Evolutionary conservation across 2,113 vertebrate genomes (phyloP), one percentile per base, ranked within the genome.

Genomic region (Pandion haliaetus): DNA sequence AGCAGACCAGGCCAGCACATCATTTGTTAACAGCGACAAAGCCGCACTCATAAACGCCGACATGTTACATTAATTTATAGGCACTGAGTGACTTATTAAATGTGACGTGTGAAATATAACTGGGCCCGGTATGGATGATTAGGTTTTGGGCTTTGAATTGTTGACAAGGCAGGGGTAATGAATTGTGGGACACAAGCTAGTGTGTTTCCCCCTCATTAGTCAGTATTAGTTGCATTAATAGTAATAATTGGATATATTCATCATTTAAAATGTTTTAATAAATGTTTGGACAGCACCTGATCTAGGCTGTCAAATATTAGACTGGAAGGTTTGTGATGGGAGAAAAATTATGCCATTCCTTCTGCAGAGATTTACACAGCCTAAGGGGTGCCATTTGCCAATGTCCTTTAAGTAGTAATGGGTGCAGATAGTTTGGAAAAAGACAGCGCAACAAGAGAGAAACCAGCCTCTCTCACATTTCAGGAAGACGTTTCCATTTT

Each of bases 201-300:
- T 85, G 82, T 95, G 97, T 98, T 98, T 98, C 98, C 97, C 98
- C 98, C 98, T 98, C 98, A 98, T 98, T 98, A 99, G 98, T 99
- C 98, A 98, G 98, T 98, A 99, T 99, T 98, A 99, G 98, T 98
- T 98, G 98, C 98, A 98, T 98, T 98, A 99, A 98, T 99, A 98
- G 98, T 98, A 98, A 98, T 98, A 99, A 99, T 98, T 98, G 98
- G 98, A 98, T 98, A 98, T 98, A 99, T 99, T 98, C 98, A 99
- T 99, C 98, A 99, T 98, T 98, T 98, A 97, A 98, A 98, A 98
- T 98, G 98, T 98, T 99, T 98, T 98, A 98, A 98, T 99, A 98
- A 99, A 99, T 99, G 98, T 99, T 98, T 98, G 98, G 98, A 98
- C 98, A 98, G 98, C 98, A 98, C 98, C 98, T 98, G 95, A 98